Evolutionary conservation across 2,888 invertebrate genomes (phyloP).

Genomic region (Esperia sulphurella): DNA sequence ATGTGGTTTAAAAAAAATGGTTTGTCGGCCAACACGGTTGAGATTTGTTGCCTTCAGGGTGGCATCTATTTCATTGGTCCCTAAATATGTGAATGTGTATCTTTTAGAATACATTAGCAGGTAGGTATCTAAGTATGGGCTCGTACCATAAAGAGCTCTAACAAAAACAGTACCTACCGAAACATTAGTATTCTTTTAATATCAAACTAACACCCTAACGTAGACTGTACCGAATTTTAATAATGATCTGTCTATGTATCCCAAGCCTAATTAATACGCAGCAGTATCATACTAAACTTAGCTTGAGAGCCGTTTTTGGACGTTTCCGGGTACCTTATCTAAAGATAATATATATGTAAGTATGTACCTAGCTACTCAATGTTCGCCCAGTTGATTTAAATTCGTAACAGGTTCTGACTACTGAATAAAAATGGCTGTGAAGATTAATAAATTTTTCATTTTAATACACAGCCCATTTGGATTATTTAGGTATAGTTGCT

Average conservation of each 20-base stretch:
- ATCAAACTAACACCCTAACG: slow-evolving; percentile 44
- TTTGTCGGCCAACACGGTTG: slow-evolving; percentile 59
- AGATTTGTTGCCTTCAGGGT: slow-evolving; percentile 73
- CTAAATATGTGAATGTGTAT: slow-evolving; percentile 44
- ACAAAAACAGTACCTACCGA: neutral
- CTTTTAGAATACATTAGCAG: slow-evolving; percentile 34
- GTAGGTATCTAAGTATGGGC: slow-evolving; percentile 34
- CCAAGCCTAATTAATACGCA: slow-evolving; percentile 46
- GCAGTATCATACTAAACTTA: slow-evolving; percentile 27
- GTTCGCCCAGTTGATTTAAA: slow-evolving; percentile 41
- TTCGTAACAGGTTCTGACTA: slow-evolving; percentile 44
- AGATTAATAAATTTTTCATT: slow-evolving; percentile 23
- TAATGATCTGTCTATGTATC: slow-evolving; percentile 52
- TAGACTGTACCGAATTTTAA: slow-evolving; percentile 61
- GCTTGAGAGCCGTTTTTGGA: slow-evolving; percentile 50
- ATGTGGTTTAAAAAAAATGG: slow-evolving; percentile 65
- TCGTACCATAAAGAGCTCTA: neutral
- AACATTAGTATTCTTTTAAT: no score
- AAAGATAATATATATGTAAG: slow-evolving; percentile 5
- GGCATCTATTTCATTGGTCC: slow-evolving; percentile 59
- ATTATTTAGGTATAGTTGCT: neutral
- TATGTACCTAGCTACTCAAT: slow-evolving; percentile 31
- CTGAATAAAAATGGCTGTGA: slow-evolving; percentile 33
- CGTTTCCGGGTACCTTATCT: slow-evolving; percentile 55
- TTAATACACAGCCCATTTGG: neutral